Evolutionary conservation across 2,888 invertebrate species (phyloP).

Genomic region (Drosophila greeni): DNA sequence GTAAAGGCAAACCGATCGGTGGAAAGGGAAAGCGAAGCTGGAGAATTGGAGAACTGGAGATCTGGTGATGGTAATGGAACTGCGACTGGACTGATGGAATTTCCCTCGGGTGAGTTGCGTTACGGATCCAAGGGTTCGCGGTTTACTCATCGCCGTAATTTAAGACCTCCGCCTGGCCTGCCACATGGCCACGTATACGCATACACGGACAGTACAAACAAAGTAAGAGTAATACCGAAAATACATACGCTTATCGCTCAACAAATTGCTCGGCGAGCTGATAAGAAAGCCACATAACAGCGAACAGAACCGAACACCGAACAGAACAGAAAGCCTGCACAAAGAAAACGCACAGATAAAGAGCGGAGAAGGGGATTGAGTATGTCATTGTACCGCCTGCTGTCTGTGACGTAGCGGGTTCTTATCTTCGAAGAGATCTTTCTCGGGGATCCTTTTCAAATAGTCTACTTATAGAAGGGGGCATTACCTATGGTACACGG

Average conservation of each 20-base stretch:
- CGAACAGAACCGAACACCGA: conserved; percentile 12
- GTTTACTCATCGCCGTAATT: conserved; percentile 40
- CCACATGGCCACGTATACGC: conserved; percentile 62
- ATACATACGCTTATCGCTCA: conserved; percentile 62
- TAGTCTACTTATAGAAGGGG: not conserved
- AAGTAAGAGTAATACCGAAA: conserved; percentile 60
- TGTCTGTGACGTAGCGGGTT: conserved; percentile 19
- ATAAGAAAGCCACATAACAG: conserved; percentile 52
- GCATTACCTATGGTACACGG: not conserved
- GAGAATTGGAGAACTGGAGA: conserved; percentile 27
- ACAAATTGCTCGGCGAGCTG: conserved; percentile 51
- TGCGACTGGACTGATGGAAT: conserved; percentile 43
- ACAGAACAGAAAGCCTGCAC: conserved; percentile 9
- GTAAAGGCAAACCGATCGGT: conserved; percentile 60
- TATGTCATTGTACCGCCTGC: conserved; percentile 22
- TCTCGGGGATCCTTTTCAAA: conserved; percentile 7
- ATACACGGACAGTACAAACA: conserved; percentile 22
- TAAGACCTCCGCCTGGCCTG: conserved; percentile 47
- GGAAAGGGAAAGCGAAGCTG: conserved; percentile 7
- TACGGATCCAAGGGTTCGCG: conserved; percentile 9
- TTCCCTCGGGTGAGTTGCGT: conserved; percentile 48
- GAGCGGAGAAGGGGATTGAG: conserved; percentile 1
- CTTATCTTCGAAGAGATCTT: conserved; percentile 18
- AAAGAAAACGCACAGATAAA: conserved; percentile 16
- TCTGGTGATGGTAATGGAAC: conserved; percentile 19